Conservation (phyloP, 30 jellyfish, hydroid and myxozoan genomes). For the Aurelia sp. region DNA sequence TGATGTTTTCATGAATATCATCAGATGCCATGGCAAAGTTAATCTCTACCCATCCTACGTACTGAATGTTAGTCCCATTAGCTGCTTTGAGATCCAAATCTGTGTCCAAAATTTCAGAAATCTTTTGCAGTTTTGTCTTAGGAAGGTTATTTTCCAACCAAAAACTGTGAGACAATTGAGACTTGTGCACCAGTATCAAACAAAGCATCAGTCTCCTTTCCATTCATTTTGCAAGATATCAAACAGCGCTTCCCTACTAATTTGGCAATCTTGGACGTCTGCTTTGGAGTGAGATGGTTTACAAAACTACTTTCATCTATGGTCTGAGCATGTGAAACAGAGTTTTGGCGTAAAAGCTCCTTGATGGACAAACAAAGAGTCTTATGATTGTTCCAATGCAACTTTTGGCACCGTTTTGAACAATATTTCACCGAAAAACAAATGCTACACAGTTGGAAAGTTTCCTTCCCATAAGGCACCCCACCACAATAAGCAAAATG, state of each 20-base stretch:
- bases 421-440: no score
- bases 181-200: conserved; percentile 59
- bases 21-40: no score
- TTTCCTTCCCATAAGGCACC: no score
- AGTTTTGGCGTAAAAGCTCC: background rate
- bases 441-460: no score
- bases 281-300: conserved; percentile 46
- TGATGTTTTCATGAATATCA: no score
- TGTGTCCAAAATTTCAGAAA: conserved; percentile 19
- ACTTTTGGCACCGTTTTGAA: no score
- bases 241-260: conserved; percentile 19
- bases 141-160: conserved; percentile 19
- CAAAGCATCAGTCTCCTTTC: conserved; percentile 13
- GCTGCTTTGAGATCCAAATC: conserved; percentile 24
- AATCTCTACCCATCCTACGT: background rate
- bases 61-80: conserved; percentile 44
- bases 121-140: conserved; percentile 19
- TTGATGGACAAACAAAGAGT: conserved; percentile 4
- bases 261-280: conserved; percentile 21
- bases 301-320: background rate
- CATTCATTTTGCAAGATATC: conserved; percentile 14
- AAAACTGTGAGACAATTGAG: conserved; percentile 23
- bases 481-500: no score
- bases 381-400: conserved; percentile 28
- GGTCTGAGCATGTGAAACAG: background rate